Base-by-base conservation (phyloP, 2,113 vertebrate species). In the Corynorhinus townsendii region DNA sequence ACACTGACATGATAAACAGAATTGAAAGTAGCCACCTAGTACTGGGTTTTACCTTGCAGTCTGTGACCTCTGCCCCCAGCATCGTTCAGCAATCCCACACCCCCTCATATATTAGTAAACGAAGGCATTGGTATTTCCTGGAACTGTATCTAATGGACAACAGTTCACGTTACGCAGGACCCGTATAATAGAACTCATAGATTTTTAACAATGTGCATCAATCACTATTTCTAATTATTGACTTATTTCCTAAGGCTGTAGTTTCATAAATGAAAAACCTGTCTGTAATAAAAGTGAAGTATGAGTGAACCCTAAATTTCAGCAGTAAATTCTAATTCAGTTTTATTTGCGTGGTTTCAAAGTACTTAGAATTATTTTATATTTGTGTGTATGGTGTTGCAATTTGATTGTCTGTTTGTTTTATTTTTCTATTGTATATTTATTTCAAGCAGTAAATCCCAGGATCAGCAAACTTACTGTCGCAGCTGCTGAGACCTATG, bases 391-490 rank as follows among this genome's bases (percentile, higher is more conserved):
- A 47, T 97, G 88, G 96, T 96, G 49, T 96, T 96, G 81, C 92
- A 95, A 82, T 94, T 97, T 97, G 47, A 45, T 98, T 94, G 97
- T 98, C 95, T 98, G 96, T 98, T 95, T 98, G 96, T 98, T 98
- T 99, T 95, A 99, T 98, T 99, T 98, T 98, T 98, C 94, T 98
- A 75, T 99, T 97, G 92, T 98, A 84, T 98, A 98, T 98, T 98
- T 98, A 99, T 99, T 97, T 97, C 98, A 86, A 96, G 98, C 98
- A 62, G 96, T 97, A 97, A 98, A 98, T 97, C 98, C 99, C 93
- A 98, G 97, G 97, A 99, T 99, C 98, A 98, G 98, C 97, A 99
- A 99, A 98, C 90, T 99, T 98, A 99, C 97, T 98, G 98, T 98
- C 64, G 97, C 98, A 96, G 95, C 98, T 83, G 98, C 98, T 98